These are phyloP conservation scores for Hermaeophaga mercurialis DNA, from an alignment of 2,888 invertebrate species.

Conservation along the genomic window DNA sequence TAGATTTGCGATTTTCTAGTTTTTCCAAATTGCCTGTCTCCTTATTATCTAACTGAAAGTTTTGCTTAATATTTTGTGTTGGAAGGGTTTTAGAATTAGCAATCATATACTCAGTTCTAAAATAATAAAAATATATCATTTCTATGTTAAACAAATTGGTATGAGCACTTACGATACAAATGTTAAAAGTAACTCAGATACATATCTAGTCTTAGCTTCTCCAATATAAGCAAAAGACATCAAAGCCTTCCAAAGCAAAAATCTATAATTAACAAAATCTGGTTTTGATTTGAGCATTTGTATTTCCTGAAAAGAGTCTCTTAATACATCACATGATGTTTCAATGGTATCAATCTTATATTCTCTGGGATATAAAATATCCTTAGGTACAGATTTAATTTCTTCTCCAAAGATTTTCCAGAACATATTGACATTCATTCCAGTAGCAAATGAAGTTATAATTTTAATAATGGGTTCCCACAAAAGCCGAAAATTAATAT, in stretches of 20 bases:
- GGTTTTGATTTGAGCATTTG: conserved; percentile 62
- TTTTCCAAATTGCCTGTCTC: conserved; percentile 53
- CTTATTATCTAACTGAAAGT: conserved; percentile 45
- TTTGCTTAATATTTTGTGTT: conserved; percentile 62
- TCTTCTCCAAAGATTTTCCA: conserved; percentile 73
- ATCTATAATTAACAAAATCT: conserved; percentile 77
- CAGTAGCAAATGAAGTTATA: conserved; percentile 74
- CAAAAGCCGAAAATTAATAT: conserved; percentile 82
- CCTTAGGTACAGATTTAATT: conserved; percentile 61
- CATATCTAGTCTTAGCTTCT: conserved; percentile 79
- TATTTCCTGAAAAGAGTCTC: conserved; percentile 44
- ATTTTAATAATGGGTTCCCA: conserved; percentile 85
- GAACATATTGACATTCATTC: conserved; percentile 66
- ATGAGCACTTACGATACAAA: conserved; percentile 60
- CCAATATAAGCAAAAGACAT: conserved; percentile 73
- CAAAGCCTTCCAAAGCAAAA: conserved; percentile 82
- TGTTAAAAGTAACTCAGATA: conserved; percentile 78
- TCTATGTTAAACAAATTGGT: conserved; percentile 50
- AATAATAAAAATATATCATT: conserved; percentile 8
- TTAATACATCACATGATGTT: conserved; percentile 44
- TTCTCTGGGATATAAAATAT: conserved; percentile 53
- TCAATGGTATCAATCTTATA: conserved; percentile 31
- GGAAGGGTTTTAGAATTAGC: conserved; percentile 63
- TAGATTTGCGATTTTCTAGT: conserved; percentile 47
- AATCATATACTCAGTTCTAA: conserved; percentile 63